Percentiles rank a stretch among this genome's conserved stretches.
Conservation (phyloP, 2,888 invertebrate genomes). For the Brachypalpus laphriformis region DNA sequence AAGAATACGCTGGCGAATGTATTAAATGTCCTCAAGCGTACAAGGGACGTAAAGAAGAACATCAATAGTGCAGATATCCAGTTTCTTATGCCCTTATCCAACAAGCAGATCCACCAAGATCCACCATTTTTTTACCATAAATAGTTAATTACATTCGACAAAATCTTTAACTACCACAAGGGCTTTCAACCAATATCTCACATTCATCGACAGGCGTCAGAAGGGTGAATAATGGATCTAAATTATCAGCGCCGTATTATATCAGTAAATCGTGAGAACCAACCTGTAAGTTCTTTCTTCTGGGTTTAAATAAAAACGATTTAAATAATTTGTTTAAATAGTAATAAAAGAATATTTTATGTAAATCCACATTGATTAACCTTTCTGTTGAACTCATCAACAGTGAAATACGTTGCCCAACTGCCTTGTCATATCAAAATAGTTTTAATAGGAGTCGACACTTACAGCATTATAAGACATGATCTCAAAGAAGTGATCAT, state of each 20-base stretch:
- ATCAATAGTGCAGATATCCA: too few species aligned
- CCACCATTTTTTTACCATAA: too few species aligned
- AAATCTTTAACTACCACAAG: too few species aligned
- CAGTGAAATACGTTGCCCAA: background rate
- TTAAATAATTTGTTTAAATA: background rate
- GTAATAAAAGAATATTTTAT: conserved; percentile 2
- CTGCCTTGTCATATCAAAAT: background rate
- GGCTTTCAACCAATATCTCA: background rate
- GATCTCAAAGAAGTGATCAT: background rate
- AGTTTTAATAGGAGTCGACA: background rate
- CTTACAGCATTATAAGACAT: background rate
- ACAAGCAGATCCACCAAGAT: too few species aligned
- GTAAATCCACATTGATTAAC: background rate
- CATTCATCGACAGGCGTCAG: background rate
- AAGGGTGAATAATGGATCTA: background rate
- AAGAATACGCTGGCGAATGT: too few species aligned
- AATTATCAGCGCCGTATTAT: too few species aligned
- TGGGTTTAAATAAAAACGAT: background rate
- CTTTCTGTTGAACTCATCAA: conserved; percentile 4
- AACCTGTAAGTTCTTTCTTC: background rate
- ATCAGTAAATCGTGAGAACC: background rate
- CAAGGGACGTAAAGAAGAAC: too few species aligned
- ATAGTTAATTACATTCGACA: too few species aligned
- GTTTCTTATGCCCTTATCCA: too few species aligned
- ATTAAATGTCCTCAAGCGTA: too few species aligned